These are phyloP conservation scores for Parauchenoglanis punctatus DNA, from an alignment of 2,797 vertebrate species.

Conservation along the genomic window DNA sequence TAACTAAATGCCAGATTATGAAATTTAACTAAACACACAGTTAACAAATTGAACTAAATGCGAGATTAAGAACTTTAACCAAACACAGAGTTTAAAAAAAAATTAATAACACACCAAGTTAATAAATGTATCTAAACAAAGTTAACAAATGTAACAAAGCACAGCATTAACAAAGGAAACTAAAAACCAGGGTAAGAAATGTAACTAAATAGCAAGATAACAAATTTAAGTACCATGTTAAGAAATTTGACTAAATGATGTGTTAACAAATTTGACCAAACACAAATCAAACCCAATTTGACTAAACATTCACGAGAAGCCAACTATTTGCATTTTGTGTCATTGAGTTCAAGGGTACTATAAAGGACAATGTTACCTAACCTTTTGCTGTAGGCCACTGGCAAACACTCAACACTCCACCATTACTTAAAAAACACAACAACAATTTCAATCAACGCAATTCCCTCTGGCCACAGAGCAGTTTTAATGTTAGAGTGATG, in stretches of 20 bases:
- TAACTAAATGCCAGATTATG: too few species aligned
- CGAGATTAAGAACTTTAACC: neutral
- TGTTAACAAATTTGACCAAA: constrained; percentile 17
- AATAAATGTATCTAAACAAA: neutral
- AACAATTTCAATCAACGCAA: constrained; percentile 52
- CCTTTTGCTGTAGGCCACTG: constrained; percentile 78
- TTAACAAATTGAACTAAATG: neutral
- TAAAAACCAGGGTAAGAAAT: neutral
- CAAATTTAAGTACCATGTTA: neutral
- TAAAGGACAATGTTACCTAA: constrained; percentile 70
- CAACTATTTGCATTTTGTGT: neutral
- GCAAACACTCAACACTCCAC: constrained; percentile 64
- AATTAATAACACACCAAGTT: neutral
- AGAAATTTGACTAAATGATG: neutral
- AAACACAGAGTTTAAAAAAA: too few species aligned
- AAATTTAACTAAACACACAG: neutral
- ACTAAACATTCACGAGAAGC: neutral
- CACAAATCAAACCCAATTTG: neutral
- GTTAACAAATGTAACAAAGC: neutral
- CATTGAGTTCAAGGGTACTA: neutral
- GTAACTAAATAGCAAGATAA: neutral
- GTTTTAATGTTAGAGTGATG: constrained; percentile 27
- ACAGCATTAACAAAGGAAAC: neutral
- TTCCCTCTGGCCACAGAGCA: constrained; percentile 75
- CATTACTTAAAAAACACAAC: constrained; percentile 37